These are phyloP conservation scores for Caenorhabditis plicata DNA, from an alignment of 2,888 invertebrate genomes.

Conservation along the genomic window DNA sequence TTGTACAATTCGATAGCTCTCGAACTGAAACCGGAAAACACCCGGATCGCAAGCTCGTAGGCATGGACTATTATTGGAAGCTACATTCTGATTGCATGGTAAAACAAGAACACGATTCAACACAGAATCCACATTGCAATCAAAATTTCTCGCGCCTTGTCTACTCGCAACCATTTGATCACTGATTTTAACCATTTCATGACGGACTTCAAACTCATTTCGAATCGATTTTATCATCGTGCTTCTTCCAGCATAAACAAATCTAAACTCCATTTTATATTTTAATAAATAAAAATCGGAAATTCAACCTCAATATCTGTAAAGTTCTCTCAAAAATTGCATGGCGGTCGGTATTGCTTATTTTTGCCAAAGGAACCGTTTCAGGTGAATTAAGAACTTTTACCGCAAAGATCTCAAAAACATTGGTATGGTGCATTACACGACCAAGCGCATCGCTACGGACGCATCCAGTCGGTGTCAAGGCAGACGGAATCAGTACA, in stretches of 20 bases:
- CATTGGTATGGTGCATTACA: slow-evolving; percentile 3
- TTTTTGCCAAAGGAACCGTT: slow-evolving; percentile 11
- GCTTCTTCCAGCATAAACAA: slow-evolving; percentile 5
- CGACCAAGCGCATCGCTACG: slow-evolving; percentile 1
- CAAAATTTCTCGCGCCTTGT: too few relatives aligned
- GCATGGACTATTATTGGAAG: too few relatives aligned
- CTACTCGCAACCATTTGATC: slow-evolving; percentile 8
- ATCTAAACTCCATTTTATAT: too few relatives aligned
- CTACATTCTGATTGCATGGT: too few relatives aligned
- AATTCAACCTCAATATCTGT: slow-evolving; percentile 13
- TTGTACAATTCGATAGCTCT: too few relatives aligned
- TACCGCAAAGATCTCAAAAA: slow-evolving; percentile 5
- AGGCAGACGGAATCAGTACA: slow-evolving; percentile 12
- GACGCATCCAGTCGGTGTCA: slow-evolving; percentile 1
- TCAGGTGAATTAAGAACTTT: slow-evolving; percentile 12
- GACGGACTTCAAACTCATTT: slow-evolving; percentile 12
- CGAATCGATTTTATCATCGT: slow-evolving; percentile 6
- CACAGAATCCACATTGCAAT: slow-evolving; percentile 13
- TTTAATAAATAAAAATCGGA: neutral
- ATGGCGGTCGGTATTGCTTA: slow-evolving; percentile 17
- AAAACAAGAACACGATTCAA: too few relatives aligned
- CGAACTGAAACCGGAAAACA: too few relatives aligned
- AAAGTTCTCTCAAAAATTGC: slow-evolving; percentile 24
- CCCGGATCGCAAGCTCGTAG: too few relatives aligned
- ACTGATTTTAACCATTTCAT: slow-evolving; percentile 17